Conservation (phyloP, 2,797 vertebrate genomes). For the Xenops minutus region DNA sequence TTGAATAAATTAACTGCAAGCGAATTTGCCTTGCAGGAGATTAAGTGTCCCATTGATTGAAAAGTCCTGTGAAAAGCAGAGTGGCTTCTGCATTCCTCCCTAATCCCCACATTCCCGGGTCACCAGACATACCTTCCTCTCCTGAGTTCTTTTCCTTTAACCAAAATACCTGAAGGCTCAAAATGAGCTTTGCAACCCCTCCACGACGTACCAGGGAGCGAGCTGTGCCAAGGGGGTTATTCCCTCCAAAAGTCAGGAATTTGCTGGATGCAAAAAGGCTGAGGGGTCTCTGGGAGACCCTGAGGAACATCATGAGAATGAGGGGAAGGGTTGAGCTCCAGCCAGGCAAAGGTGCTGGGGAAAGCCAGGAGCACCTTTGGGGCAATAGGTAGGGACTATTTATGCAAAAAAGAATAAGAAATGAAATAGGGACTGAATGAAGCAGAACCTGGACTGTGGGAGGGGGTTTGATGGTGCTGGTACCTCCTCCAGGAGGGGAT, state of each 20-base stretch:
- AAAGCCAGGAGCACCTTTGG: background rate
- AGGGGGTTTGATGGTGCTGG: background rate
- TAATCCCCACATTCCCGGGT: background rate
- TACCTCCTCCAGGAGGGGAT: background rate
- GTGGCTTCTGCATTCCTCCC: background rate
- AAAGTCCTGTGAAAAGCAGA: background rate
- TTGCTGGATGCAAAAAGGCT: background rate
- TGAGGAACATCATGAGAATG: accelerated
- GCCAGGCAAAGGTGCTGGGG: background rate
- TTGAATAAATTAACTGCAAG: conserved; percentile 62
- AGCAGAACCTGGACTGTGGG: accelerated
- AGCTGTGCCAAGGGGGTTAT: background rate
- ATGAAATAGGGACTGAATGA: background rate
- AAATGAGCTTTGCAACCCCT: background rate
- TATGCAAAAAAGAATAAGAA: background rate
- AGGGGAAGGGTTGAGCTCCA: background rate
- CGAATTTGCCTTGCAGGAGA: conserved; percentile 34
- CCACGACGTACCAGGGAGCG: background rate
- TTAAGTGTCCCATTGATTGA: conserved; percentile 65
- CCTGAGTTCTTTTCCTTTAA: background rate
- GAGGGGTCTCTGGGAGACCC: background rate
- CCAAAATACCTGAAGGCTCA: background rate
- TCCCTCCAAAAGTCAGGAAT: background rate
- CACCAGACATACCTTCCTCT: background rate
- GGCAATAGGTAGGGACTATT: background rate